Conservation (phyloP, 2,797 vertebrate species). For the Crenichthys baileyi region DNA sequence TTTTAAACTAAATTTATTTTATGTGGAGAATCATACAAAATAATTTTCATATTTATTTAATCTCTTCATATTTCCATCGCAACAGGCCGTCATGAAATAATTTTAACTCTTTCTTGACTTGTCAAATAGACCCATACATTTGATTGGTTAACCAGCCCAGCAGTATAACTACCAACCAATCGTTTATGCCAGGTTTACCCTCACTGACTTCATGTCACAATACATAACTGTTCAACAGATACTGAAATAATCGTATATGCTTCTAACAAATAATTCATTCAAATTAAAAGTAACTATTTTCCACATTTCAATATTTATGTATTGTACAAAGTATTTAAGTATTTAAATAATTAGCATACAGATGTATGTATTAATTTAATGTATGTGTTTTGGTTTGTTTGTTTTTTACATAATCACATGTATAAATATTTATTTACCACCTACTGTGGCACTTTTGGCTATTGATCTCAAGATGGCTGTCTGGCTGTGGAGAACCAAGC, state of each 20-base stretch:
- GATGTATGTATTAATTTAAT: neutral
- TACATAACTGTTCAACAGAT: neutral
- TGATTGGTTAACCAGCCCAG: neutral
- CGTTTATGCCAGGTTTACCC: neutral
- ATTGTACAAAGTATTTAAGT: neutral
- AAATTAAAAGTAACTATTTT: neutral
- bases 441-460: neutral
- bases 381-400: neutral
- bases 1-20: neutral
- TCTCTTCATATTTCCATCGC: neutral
- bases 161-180: neutral
- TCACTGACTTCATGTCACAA: neutral
- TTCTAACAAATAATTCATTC: neutral
- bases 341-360: neutral
- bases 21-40: neutral
- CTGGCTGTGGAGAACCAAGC: neutral
- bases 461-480: neutral
- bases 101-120: neutral
- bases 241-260: neutral
- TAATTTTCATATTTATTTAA: neutral
- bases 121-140: neutral
- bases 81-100: neutral
- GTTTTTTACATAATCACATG: neutral
- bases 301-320: neutral
- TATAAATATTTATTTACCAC: neutral